Evolutionary conservation across 1,140 invertebrate genomes (phyloP).

Genomic region (Neodiprion virginianus): DNA sequence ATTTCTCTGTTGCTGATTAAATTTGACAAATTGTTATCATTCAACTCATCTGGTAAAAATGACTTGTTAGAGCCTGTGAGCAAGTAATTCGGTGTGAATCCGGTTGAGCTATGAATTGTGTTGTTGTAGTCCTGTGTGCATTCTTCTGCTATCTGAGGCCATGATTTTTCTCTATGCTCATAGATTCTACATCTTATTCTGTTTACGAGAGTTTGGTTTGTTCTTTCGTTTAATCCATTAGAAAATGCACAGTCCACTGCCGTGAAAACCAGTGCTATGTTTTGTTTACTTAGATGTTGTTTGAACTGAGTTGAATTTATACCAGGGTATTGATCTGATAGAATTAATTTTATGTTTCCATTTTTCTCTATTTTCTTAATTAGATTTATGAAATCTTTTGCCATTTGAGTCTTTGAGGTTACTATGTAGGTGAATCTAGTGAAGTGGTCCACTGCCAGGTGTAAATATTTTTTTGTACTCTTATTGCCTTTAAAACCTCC

Average conservation of each 20-base stretch:
- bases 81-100: slow-evolving; percentile 32
- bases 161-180: slow-evolving; percentile 28
- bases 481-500: slow-evolving; percentile 15
- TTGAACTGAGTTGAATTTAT: slow-evolving; percentile 24
- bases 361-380: slow-evolving; percentile 3
- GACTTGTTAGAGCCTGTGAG: slow-evolving; percentile 24
- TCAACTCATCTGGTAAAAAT: slow-evolving; percentile 25
- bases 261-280: slow-evolving; percentile 24
- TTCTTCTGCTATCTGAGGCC: slow-evolving; percentile 30
- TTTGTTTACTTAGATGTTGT: slow-evolving; percentile 19
- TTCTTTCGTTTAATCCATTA: slow-evolving; percentile 19
- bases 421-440: slow-evolving; percentile 26
- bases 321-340: neutral
- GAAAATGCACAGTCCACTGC: slow-evolving; percentile 22
- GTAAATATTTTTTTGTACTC: slow-evolving; percentile 26
- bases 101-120: slow-evolving; percentile 32
- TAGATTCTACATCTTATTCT: too few relatives aligned
- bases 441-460: slow-evolving; percentile 26
- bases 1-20: slow-evolving; percentile 24
- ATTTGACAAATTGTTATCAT: slow-evolving; percentile 17
- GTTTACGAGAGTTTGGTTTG: too few relatives aligned
- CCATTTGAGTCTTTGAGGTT: slow-evolving; percentile 18
- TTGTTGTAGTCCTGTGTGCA: slow-evolving; percentile 30
- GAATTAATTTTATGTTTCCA: neutral
- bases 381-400: neutral